Evolutionary conservation across 2,113 vertebrate species (phyloP).

Genomic region (cattle (Bos taurus)): DNA sequence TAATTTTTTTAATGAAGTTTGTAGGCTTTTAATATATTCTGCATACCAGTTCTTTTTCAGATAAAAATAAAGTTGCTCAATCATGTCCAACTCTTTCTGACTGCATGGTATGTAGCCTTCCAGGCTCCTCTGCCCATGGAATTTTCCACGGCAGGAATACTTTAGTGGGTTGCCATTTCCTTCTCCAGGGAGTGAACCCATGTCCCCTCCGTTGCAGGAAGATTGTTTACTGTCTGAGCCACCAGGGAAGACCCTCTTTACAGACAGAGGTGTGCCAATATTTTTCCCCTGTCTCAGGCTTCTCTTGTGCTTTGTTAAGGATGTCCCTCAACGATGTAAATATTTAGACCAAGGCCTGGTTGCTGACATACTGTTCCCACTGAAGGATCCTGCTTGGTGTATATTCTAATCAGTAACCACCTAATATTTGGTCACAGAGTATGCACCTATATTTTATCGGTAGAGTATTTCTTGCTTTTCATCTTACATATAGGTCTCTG

Average conservation of each 20-base stretch:
- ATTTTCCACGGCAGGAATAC: background rate
- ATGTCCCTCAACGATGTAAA: background rate
- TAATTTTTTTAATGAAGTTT: background rate
- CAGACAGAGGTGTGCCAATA: background rate
- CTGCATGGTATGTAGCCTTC: background rate
- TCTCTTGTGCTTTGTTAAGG: background rate
- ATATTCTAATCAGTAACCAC: background rate
- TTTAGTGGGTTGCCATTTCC: background rate
- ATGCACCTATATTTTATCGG: background rate
- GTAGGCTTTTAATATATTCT: background rate
- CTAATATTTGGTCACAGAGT: background rate
- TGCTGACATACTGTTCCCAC: background rate
- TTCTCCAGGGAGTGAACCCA: background rate
- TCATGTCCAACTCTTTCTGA: background rate
- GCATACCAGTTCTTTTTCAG: background rate
- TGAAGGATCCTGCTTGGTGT: background rate
- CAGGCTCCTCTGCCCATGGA: background rate
- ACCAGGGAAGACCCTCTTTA: background rate
- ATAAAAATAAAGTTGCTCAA: background rate
- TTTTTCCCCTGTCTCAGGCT: background rate
- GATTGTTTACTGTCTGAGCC: background rate
- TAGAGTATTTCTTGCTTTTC: background rate
- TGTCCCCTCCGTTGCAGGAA: background rate
- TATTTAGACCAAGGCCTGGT: background rate
- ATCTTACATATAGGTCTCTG: background rate